Base-by-base conservation (phyloP, 2,888 invertebrate species). In the Vannuccia rotundouncinata region DNA sequence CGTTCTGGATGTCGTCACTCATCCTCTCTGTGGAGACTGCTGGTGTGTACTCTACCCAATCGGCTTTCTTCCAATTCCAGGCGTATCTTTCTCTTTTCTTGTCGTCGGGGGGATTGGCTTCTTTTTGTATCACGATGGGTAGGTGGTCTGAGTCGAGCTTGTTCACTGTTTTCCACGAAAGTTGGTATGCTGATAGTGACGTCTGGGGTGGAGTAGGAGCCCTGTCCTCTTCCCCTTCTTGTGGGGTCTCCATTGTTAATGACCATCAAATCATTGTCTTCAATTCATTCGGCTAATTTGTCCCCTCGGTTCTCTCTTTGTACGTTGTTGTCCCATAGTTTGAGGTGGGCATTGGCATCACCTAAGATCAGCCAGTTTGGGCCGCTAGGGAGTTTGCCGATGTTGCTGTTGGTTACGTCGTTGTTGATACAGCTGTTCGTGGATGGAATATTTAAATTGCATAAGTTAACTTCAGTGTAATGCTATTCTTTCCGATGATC, bases 11-110 rank as follows among this genome's bases (percentile, higher is more conserved):
- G 10, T 5, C 25, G 66, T 66, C 25, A 2, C 25, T 66, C 22
- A 2, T 66, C 22, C 13, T 66, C 25, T 66, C 66, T 2, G 66
- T 22, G 25, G 10, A n/a, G 2, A 66, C 10, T 2, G 10, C 66
- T 22, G 10, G 2, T 22, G 13, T 66, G 66, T 66, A 66, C 5
- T 27, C 66, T 22, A 22, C 66, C 10, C 66, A 66, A 2, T 66
- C 66, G 17, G 66, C 10, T 66, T 66, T 66, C 66, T 66, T 66
- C 66, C 66, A 66, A 27, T 66, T 66, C 66, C 66, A 66, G 10
- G 22, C 66, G 66, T n/a, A 66, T 22, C 66, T 66, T 17, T 66
- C 17, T 45, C 66, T 66, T 22, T 66, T 66, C 25, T 66, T 5
- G 5, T 66, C 66, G 25, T 66, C 66, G 13, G 66, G 10, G 17